Percentiles rank a stretch among this genome's conserved stretches.
These are phyloP conservation scores for Zingel zingel DNA, from an alignment of 2,113 vertebrate genomes.

Conservation along the genomic window DNA sequence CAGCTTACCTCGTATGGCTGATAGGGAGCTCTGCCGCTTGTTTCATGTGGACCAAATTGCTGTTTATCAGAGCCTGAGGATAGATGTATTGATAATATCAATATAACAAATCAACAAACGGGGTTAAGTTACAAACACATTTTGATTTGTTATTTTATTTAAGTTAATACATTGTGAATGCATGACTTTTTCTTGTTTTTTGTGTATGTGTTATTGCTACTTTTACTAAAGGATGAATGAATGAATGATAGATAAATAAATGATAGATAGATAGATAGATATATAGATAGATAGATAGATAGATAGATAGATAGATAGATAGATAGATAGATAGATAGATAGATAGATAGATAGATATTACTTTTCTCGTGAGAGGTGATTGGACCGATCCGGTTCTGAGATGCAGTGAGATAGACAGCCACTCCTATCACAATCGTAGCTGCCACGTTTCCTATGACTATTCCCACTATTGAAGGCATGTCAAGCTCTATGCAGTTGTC, in stretches of 20 bases:
- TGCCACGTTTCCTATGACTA: slow-evolving; percentile 63
- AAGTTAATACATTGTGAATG: neutral
- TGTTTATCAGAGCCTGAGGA: slow-evolving; percentile 50
- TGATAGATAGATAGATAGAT: neutral
- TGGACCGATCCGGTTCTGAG: neutral
- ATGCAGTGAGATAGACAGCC: slow-evolving; percentile 71
- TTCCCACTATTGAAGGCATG: accelerated
- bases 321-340: neutral
- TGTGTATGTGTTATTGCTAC: too few species aligned
- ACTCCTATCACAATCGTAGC: slow-evolving; percentile 60
- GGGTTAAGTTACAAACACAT: neutral
- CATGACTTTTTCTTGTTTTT: too few species aligned
- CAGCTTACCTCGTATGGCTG: slow-evolving; percentile 59
- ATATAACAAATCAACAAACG: neutral
- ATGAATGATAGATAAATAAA: too few species aligned
- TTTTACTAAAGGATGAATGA: too few species aligned
- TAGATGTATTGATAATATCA: neutral
- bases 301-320: neutral
- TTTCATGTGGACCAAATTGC: slow-evolving; percentile 5
- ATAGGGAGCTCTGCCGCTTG: accelerated
- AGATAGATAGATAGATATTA: slow-evolving; percentile 32
- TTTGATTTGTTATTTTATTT: neutral
- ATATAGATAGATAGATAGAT: neutral
- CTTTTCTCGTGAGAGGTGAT: slow-evolving; percentile 64
- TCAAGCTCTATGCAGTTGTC: slow-evolving; percentile 78